Evolutionary conservation across 2,888 invertebrate genomes (phyloP), one percentile per base, ranked within the genome.

Genomic region (Drosophila longiperda): DNA sequence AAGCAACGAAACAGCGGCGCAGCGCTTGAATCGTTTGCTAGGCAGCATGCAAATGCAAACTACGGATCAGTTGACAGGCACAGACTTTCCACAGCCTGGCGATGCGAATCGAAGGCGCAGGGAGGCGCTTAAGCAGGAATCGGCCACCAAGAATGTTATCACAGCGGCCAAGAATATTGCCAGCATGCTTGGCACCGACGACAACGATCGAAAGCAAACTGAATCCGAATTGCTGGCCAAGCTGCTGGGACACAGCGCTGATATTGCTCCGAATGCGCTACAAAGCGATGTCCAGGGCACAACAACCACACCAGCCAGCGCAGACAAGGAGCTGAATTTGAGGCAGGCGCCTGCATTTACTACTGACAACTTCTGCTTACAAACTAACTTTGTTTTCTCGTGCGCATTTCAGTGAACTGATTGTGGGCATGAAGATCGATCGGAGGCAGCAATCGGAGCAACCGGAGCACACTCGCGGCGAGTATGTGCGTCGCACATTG

Each of bases 341-440:
- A 92, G 91, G 92, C 91, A 69, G 57, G 63, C 38, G 59, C 38
- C 1, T 49, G 15, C 20, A 9, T 34, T 11, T 23, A 12, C 0
- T 8, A 1, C 12, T 2, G 2, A 5, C 6, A 26, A 6, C 6
- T 12, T 1, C 11, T n/a, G 0, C 0, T 53, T 26, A 2, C 3
- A 32, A 42, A 49, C 1, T 26, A 4, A 64, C 15, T 29, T n/a
- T 34, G 3, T 17, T 11, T 15, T 38, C 15, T 53, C 3, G 40
- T 54, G 2, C n/a, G 1, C 11, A 2, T 92, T 93, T 70, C 91
- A 97, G 96, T 93, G 96, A 96, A 66, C 93, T 97, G 26, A 94
- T 97, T 71, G 94, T 95, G 38, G 96, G 95, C 38, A 97, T 97
- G 97, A 96, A 96, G 92, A 95, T 97, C 50, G 97, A 97, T 89